These are phyloP conservation scores for Xiphophorus birchmanni DNA, from an alignment of 2,797 vertebrate species.

Conservation along the genomic window DNA sequence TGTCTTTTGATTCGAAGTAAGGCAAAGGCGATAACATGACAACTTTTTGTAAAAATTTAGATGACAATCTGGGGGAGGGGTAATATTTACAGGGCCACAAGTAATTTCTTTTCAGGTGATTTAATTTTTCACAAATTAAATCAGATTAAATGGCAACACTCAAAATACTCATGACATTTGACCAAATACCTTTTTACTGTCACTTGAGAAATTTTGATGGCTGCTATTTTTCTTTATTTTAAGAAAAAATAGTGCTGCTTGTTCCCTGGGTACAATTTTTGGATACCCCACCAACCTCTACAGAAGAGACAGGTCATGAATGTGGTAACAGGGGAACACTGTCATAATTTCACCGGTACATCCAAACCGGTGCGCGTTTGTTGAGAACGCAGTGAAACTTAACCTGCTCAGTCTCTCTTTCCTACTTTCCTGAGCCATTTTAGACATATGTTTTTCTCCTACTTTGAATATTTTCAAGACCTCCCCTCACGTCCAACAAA, in stretches of 20 bases:
- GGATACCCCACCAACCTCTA: neutral
- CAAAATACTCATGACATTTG: neutral
- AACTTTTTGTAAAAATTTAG: too few species aligned
- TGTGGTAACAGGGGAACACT: neutral
- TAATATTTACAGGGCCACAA: too few species aligned
- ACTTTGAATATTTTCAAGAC: neutral
- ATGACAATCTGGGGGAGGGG: too few species aligned
- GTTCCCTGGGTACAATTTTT: neutral
- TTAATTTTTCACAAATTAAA: neutral
- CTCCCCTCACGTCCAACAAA: slow-evolving; percentile 4
- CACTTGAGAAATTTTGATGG: neutral
- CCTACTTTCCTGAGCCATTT: slow-evolving; percentile 18
- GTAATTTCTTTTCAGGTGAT: too few species aligned
- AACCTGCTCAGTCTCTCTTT: neutral
- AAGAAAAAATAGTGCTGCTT: neutral
- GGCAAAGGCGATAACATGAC: too few species aligned
- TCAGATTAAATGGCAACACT: neutral
- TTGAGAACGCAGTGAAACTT: slow-evolving; percentile 56
- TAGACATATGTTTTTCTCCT: neutral
- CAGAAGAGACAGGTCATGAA: neutral
- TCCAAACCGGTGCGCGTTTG: slow-evolving; percentile 18
- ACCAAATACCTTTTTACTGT: neutral
- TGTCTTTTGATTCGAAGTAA: too few species aligned
- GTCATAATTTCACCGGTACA: neutral
- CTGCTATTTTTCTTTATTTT: neutral